These are phyloP conservation scores for Leucoraja erinaceus DNA, from an alignment of 2,113 vertebrate genomes.

Conservation along the genomic window DNA sequence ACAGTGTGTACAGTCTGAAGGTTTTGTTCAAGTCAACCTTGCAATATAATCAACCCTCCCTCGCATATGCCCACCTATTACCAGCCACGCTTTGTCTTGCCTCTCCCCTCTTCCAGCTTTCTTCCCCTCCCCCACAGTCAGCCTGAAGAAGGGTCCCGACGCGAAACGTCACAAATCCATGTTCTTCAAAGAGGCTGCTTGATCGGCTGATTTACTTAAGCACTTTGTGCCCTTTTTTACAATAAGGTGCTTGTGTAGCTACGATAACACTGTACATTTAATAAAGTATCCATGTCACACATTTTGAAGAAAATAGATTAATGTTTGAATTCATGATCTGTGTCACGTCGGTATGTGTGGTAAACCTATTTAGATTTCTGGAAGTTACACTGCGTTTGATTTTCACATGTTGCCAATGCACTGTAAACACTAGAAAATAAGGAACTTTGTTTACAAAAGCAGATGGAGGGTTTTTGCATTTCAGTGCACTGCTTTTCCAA, in stretches of 20 bases:
- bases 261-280: neutral
- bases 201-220: no score
- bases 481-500: neutral
- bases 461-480: neutral
- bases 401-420: neutral
- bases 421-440: neutral
- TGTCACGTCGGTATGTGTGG: neutral
- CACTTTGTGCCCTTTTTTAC: no score
- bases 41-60: no score
- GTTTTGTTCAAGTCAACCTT: no score
- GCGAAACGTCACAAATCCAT: no score
- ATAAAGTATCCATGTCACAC: neutral
- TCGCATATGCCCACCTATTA: no score
- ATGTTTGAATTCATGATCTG: neutral
- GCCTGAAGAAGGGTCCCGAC: no score
- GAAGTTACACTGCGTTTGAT: neutral
- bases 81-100: no score
- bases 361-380: neutral
- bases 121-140: no score
- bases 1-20: neutral
- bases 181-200: no score
- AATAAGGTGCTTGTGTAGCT: neutral
- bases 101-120: no score
- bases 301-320: neutral
- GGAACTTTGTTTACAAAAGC: neutral